Percentiles rank a stretch among this genome's conserved stretches.
These are phyloP conservation scores for Drosophila parabipectinata DNA, from an alignment of 1,140 invertebrate genomes.

Conservation along the genomic window DNA sequence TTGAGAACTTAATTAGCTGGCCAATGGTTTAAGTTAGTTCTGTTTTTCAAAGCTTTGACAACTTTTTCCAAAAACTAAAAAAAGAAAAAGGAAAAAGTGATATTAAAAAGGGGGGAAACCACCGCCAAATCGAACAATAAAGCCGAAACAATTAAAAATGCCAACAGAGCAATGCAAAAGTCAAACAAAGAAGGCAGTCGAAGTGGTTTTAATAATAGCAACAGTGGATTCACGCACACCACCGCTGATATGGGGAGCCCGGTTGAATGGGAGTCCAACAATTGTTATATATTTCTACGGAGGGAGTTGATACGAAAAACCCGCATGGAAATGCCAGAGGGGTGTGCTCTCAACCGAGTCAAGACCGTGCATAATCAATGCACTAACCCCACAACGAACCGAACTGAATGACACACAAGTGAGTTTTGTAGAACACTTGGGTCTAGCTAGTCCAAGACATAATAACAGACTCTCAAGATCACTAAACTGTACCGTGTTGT, in stretches of 20 bases:
- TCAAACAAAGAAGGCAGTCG: constrained; percentile 64
- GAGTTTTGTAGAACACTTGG: constrained; percentile 27
- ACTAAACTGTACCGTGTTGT: constrained; percentile 43
- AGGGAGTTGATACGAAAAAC: constrained; percentile 47
- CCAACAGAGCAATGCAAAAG: constrained; percentile 73
- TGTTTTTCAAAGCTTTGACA: constrained; percentile 32
- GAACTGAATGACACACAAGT: constrained; percentile 50
- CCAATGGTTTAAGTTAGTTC: constrained; percentile 7
- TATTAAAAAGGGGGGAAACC: constrained; percentile 7
- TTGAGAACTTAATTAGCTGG: constrained; percentile 57
- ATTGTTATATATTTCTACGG: constrained; percentile 13
- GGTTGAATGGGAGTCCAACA: not conserved
- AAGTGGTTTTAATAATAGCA: constrained; percentile 6
- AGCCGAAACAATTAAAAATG: constrained; percentile 74
- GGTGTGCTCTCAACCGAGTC: constrained; percentile 51
- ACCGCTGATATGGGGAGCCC: not conserved
- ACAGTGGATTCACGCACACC: too few species aligned
- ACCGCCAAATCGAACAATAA: constrained; percentile 27
- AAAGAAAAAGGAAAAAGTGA: constrained; percentile 11
- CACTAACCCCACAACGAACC: constrained; percentile 7
- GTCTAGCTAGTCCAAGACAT: not conserved
- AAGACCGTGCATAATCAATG: constrained; percentile 73
- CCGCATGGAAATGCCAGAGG: constrained; percentile 67
- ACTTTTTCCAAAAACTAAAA: constrained; percentile 59
- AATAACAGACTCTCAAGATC: constrained; percentile 37